These are phyloP conservation scores for Loxodonta africana DNA, from an alignment of 2,113 vertebrate genomes.

Conservation along the genomic window DNA sequence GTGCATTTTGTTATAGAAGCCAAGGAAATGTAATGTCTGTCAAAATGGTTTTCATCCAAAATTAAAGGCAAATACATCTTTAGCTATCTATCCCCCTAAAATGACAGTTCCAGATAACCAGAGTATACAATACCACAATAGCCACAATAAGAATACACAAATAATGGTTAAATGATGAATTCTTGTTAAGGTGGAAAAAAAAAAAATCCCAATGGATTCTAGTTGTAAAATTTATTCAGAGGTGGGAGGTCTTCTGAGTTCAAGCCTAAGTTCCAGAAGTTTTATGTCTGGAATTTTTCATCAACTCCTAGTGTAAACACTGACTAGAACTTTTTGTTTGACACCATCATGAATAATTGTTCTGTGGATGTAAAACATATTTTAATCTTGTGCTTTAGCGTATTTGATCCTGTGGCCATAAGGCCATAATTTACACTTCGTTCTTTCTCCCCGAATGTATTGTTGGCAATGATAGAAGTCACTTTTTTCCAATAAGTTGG, in stretches of 20 bases:
- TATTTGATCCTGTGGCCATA: constrained; percentile 59
- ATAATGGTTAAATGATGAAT: background rate
- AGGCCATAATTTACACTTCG: constrained; percentile 54
- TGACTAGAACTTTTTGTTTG: constrained; percentile 77
- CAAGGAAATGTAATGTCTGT: background rate
- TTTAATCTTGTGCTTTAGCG: constrained; percentile 67
- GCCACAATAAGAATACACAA: background rate
- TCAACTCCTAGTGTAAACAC: constrained; percentile 74
- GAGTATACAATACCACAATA: background rate
- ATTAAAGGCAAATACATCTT: background rate
- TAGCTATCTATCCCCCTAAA: background rate
- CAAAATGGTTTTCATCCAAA: background rate
- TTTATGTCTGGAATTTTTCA: constrained; percentile 82
- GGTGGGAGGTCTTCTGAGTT: constrained; percentile 61
- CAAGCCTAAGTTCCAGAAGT: constrained; percentile 71
- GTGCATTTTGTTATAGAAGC: background rate
- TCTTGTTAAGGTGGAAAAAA: constrained; percentile 24
- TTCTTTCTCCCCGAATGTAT: constrained; percentile 39
- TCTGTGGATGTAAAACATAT: constrained; percentile 67
- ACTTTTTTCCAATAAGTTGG: background rate
- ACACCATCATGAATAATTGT: constrained; percentile 68
- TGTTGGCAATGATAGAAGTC: background rate
- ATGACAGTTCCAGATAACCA: background rate
- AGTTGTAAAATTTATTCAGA: constrained; percentile 38
- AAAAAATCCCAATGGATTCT: background rate